A percentile compares a stretch with the other conserved stretches of the same genome.
Conservation (phyloP, 2,113 vertebrate genomes). For the Zapornia atra region DNA sequence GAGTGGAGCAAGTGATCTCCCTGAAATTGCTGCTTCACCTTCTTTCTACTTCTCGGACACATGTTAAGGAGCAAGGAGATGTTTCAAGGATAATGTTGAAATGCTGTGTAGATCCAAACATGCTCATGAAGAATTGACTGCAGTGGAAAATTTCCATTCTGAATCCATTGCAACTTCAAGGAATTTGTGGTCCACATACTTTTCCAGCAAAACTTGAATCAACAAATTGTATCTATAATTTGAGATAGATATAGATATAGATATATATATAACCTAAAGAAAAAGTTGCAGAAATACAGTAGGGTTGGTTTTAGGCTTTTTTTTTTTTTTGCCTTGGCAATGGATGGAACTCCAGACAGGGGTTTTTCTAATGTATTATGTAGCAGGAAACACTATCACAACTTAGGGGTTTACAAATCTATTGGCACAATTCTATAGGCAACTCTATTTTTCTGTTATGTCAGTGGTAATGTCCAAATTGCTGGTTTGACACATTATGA, state of each 20-base stretch:
- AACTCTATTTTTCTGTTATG: not conserved
- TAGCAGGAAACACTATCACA: not conserved
- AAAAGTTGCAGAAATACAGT: not conserved
- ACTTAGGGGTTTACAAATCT: not conserved
- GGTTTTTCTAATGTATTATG: not conserved
- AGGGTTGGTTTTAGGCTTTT: no score
- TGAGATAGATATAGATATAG: not conserved
- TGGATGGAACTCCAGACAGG: not conserved
- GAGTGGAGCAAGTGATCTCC: not conserved
- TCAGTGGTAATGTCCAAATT: not conserved
- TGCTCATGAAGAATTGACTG: not conserved
- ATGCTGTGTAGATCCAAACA: not conserved
- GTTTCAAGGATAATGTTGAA: not conserved
- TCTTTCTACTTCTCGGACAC: not conserved
- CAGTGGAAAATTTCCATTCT: not conserved
- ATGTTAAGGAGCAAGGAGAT: not conserved
- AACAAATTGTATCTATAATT: not conserved
- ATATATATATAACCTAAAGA: not conserved
- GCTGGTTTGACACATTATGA: not conserved
- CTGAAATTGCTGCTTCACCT: not conserved
- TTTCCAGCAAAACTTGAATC: not conserved
- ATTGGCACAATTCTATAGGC: not conserved
- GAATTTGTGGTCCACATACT: not conserved
- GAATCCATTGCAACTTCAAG: not conserved
- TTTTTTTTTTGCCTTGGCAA: no score